Conservation (phyloP, 2,888 invertebrate genomes). For the Harpalus rubripes region DNA sequence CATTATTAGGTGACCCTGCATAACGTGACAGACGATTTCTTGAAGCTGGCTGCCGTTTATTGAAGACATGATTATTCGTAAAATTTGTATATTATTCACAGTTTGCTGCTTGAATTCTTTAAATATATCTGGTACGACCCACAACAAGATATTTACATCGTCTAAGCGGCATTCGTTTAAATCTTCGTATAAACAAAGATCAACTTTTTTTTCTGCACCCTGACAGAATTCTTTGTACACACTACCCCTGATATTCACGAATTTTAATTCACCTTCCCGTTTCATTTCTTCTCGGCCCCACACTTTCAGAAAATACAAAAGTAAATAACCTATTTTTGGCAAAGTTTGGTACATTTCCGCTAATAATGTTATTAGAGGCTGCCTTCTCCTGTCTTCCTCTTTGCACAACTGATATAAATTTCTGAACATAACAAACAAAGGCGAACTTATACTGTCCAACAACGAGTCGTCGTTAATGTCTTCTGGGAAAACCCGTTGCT, state of each 20-base stretch:
- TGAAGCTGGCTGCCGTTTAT: slow-evolving; percentile 95
- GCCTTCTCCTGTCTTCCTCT: slow-evolving; percentile 87
- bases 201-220: slow-evolving; percentile 87
- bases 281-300: slow-evolving; percentile 81
- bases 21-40: slow-evolving; percentile 92
- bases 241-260: slow-evolving; percentile 87
- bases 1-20: slow-evolving; percentile 92
- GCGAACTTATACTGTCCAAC: slow-evolving; percentile 87
- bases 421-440: slow-evolving; percentile 92
- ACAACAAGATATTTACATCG: slow-evolving; percentile 93
- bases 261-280: slow-evolving; percentile 77
- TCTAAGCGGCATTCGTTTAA: slow-evolving; percentile 93
- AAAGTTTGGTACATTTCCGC: slow-evolving; percentile 88
- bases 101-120: slow-evolving; percentile 92
- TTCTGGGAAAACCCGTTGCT: slow-evolving; percentile 77
- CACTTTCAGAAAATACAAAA: slow-evolving; percentile 94
- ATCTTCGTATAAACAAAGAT: slow-evolving; percentile 88
- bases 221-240: slow-evolving; percentile 94
- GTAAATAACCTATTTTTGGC: slow-evolving; percentile 89
- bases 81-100: slow-evolving; percentile 91
- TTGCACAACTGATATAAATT: slow-evolving; percentile 86
- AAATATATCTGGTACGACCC: slow-evolving; percentile 95
- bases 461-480: slow-evolving; percentile 82
- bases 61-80: slow-evolving; percentile 93
- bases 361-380: slow-evolving; percentile 88